These are phyloP conservation scores for Lanistes nyassanus DNA, from an alignment of 1,140 invertebrate genomes.

Conservation along the genomic window DNA sequence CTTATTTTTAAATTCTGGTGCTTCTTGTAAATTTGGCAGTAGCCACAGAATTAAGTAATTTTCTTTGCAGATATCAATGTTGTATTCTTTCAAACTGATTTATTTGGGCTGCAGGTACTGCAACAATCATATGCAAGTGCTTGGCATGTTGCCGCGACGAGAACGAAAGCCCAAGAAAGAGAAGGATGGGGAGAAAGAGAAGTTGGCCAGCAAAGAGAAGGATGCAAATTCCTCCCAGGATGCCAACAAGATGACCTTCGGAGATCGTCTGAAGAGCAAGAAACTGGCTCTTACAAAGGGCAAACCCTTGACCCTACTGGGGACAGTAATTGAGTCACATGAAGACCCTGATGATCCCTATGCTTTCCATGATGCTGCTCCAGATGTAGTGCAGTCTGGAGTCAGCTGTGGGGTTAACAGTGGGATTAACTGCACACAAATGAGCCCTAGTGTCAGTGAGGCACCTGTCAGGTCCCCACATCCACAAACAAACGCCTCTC, in stretches of 20 bases:
- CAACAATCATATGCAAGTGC: slow-evolving; percentile 72
- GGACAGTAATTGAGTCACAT: slow-evolving; percentile 32
- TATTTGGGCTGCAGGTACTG: slow-evolving; percentile 65
- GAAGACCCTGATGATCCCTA: slow-evolving; percentile 71
- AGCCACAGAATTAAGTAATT: slow-evolving; percentile 17
- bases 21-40: too few species aligned
- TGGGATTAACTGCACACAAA: slow-evolving; percentile 7
- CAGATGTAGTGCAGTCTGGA: slow-evolving; percentile 35
- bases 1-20: too few species aligned
- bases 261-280: slow-evolving; percentile 41
- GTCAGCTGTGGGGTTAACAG: too few species aligned
- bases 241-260: slow-evolving; percentile 36
- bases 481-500: slow-evolving; percentile 25
- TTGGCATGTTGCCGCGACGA: slow-evolving; percentile 70
- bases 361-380: slow-evolving; percentile 72
- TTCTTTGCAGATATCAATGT: neutral
- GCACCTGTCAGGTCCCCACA: slow-evolving; percentile 24
- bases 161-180: slow-evolving; percentile 70
- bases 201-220: neutral
- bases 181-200: slow-evolving; percentile 42
- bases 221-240: slow-evolving; percentile 9
- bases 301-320: slow-evolving; percentile 32
- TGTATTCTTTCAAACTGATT: too few species aligned
- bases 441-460: slow-evolving; percentile 12
- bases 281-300: slow-evolving; percentile 32